phyloP scores from a whole-genome alignment of 2,113 vertebrate species.

The Tragelaphus scriptus region DNA sequence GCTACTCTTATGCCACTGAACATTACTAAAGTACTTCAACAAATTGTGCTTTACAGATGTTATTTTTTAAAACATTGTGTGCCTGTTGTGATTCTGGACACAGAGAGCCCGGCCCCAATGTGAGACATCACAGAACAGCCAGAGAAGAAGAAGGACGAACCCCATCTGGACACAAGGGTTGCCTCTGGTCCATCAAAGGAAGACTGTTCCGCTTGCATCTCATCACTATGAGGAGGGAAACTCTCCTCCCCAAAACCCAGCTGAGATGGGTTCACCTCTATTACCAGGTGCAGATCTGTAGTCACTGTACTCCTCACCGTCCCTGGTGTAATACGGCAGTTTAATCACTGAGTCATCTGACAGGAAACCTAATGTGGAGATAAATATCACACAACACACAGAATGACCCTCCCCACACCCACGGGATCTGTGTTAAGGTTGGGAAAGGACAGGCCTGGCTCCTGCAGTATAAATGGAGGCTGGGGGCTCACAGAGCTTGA shows the following conservation, averaged over 20 bases:
- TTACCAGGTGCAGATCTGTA: not conserved
- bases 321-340: not conserved
- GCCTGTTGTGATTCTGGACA: not conserved
- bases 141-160: not conserved
- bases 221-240: not conserved
- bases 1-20: not conserved
- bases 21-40: not conserved
- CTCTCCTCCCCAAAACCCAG: not conserved
- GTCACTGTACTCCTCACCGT: not conserved
- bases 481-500: not conserved
- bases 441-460: not conserved
- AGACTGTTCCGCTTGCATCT: not conserved
- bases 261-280: not conserved
- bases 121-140: not conserved
- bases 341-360: not conserved
- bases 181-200: not conserved
- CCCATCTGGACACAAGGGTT: not conserved
- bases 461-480: not conserved
- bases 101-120: not conserved
- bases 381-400: not conserved
- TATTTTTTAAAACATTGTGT: not conserved
- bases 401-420: not conserved
- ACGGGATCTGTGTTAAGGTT: not conserved
- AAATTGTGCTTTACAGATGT: not conserved
- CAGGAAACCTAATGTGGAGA: not conserved